Evolutionary conservation across 2,888 invertebrate genomes (phyloP).

Genomic region (Cheilosia grossa): DNA sequence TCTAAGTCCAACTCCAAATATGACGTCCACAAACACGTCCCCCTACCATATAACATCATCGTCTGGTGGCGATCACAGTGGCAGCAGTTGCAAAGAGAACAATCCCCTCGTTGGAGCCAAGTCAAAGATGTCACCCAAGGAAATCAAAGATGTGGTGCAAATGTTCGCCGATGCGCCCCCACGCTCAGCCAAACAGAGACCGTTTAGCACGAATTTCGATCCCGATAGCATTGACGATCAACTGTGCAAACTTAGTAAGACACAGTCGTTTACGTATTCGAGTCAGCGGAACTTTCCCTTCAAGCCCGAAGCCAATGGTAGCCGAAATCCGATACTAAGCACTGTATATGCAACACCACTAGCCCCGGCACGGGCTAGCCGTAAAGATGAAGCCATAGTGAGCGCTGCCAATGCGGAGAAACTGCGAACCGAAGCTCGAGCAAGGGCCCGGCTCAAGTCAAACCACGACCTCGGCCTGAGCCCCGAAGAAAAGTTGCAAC

Average conservation of each 20-base stretch:
- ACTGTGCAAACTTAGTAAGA: constrained; percentile 80
- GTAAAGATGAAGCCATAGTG: constrained; percentile 76
- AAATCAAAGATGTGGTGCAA: constrained; percentile 78
- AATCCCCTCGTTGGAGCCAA: constrained; percentile 77
- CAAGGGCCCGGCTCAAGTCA: constrained; percentile 87
- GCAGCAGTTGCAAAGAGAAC: constrained; percentile 75
- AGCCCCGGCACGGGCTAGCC: constrained; percentile 83
- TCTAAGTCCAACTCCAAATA: constrained; percentile 81
- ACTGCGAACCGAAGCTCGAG: constrained; percentile 86
- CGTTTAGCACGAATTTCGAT: constrained; percentile 81
- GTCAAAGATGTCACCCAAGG: constrained; percentile 72
- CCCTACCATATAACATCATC: constrained; percentile 79
- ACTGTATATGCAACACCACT: constrained; percentile 84
- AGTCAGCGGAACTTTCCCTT: constrained; percentile 44
- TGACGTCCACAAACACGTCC: constrained; percentile 80
- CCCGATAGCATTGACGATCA: constrained; percentile 77
- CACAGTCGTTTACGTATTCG: constrained; percentile 80
- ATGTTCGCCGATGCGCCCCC: constrained; percentile 61
- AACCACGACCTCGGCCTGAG: constrained; percentile 90
- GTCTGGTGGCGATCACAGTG: constrained; percentile 75
- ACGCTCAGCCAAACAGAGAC: constrained; percentile 79
- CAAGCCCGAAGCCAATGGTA: constrained; percentile 42
- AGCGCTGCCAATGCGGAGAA: constrained; percentile 84
- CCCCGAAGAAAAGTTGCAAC: constrained; percentile 87
- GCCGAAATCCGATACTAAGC: constrained; percentile 7